Conservation (phyloP, 92 coral and sea anemone species). For the Pocillopora meandrina region DNA sequence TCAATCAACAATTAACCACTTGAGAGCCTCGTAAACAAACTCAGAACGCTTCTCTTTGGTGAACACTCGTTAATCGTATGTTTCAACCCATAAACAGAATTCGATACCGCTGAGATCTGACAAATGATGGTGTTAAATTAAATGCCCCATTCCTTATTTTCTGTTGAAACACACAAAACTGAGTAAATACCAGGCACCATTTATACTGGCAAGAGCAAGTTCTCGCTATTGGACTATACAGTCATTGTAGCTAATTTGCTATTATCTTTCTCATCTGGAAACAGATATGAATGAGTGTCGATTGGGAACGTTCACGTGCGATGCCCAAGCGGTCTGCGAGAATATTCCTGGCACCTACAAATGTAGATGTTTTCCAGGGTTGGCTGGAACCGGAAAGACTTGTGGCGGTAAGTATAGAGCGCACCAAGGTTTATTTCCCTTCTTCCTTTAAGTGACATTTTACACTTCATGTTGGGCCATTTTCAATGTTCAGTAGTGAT, state of each 20-base stretch:
- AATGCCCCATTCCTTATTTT: too few relatives aligned
- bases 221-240: not conserved
- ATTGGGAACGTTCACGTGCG: not conserved
- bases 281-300: constrained; percentile 11
- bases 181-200: too few relatives aligned
- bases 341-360: not conserved
- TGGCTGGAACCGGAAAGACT: not conserved
- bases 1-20: too few relatives aligned
- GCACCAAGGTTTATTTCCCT: not conserved
- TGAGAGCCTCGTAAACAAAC: too few relatives aligned
- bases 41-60: too few relatives aligned
- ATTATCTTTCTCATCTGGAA: not conserved
- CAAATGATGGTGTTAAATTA: too few relatives aligned
- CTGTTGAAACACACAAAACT: too few relatives aligned
- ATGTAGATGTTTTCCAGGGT: not conserved
- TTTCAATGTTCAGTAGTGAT: not conserved
- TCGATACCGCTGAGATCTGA: too few relatives aligned
- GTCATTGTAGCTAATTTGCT: not conserved
- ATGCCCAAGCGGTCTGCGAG: not conserved
- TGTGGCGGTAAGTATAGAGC: constrained; percentile 1
- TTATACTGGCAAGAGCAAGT: too few relatives aligned
- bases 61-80: too few relatives aligned
- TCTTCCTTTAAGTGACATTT: not conserved
- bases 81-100: too few relatives aligned
- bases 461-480: not conserved